Evolutionary conservation across 2,113 vertebrate species (phyloP), one percentile per base, ranked within the genome.

Genomic region (Catagonus wagneri): DNA sequence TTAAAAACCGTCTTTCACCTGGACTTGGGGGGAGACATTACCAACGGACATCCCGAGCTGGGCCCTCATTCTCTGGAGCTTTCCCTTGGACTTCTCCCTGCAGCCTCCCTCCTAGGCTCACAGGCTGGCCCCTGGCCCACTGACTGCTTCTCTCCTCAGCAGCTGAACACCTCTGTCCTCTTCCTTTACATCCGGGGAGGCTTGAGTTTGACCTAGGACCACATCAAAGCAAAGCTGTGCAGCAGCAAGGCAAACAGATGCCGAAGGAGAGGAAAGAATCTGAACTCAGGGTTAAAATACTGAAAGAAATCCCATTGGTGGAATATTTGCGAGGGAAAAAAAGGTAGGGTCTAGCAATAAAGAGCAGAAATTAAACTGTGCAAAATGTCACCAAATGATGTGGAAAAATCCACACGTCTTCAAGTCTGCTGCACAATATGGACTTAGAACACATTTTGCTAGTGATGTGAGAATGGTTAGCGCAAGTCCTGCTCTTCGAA

Each of bases 1-100:
- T 97, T 95, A 94, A 97, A 98, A 97, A 96, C 96, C 84, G 94
- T 68, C 16, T 1, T 98, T 98, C 98, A 98, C 98, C 98, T 99
- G 98, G 92, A 81, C 90, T 85, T 90, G 89, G 79, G 81, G 14
- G 60, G 66, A 89, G 91, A 17, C 3, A 69, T 80, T 79, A 89
- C 89, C 52, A 65, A 74, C 13, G 39, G 71, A 75, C 75, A 32
- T 96, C 92, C 78, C 68, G 89, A 87, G 65, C 83, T 90, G 83
- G 80, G 17, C 88, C 27, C 27, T 7, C 29, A 56, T 96, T 97
- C 93, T 93, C 85, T 90, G 78, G 86, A 83, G 29, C 66, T 61
- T 66, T 86, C 86, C 63, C 36, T 75, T 92, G 68, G 89, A 95
- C 93, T 90, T 93, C 69, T 61, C 54, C 3, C 39, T 7, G 14